Evolutionary conservation across 2,888 invertebrate species (phyloP).

Genomic region (Calameuta filiformis): DNA sequence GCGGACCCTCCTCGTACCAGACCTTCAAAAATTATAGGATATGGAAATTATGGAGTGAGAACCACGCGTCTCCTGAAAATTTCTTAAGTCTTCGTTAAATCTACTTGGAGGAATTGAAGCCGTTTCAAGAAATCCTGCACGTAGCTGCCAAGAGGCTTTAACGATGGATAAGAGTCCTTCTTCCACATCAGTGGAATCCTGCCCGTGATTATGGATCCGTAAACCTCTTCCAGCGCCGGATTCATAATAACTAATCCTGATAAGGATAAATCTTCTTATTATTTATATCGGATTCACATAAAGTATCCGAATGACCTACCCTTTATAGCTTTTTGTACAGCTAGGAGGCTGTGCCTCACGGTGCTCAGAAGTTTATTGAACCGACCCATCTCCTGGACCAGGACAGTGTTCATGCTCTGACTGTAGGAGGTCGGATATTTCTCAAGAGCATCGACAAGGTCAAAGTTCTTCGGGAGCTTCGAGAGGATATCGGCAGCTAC

Average conservation of each 20-base stretch:
- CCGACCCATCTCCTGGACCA: conserved; percentile 86
- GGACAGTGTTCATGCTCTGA: conserved; percentile 94
- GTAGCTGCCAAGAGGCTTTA: conserved; percentile 91
- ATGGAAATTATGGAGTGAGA: not conserved
- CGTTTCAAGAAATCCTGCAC: conserved; percentile 85
- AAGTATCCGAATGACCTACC: conserved; percentile 67
- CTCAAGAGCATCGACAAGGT: conserved; percentile 74
- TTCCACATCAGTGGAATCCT: conserved; percentile 89
- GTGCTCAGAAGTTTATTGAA: conserved; percentile 81
- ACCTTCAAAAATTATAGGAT: conserved; percentile 66
- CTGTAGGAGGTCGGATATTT: conserved; percentile 81
- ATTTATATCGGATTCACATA: not conserved
- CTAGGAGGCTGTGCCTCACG: conserved; percentile 80
- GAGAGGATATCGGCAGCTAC: conserved; percentile 83
- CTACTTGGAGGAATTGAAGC: conserved; percentile 86
- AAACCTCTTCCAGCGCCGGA: conserved; percentile 85
- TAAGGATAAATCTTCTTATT: conserved; percentile 16
- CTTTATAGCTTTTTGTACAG: conserved; percentile 89
- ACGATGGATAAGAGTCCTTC: conserved; percentile 88
- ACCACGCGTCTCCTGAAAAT: conserved; percentile 8
- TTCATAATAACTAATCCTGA: conserved; percentile 89
- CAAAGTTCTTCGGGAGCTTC: conserved; percentile 79
- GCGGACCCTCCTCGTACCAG: conserved; percentile 88
- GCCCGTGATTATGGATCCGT: conserved; percentile 84
- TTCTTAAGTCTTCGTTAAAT: conserved; percentile 11